Base-by-base conservation (phyloP, 2,888 invertebrate genomes). In the Molorchus minor region DNA sequence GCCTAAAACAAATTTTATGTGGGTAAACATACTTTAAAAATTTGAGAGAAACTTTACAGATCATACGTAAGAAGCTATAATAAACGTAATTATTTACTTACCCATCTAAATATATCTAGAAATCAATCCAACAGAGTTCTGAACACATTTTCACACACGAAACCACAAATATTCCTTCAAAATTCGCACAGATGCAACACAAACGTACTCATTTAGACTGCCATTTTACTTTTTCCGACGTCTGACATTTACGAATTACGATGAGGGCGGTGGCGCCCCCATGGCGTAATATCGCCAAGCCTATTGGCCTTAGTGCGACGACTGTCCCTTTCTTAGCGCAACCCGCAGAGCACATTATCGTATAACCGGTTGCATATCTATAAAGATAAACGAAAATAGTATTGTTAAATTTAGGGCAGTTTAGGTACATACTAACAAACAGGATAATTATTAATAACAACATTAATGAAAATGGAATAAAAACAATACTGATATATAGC, bases 101-200 rank as follows among this genome's bases (percentile, higher is more conserved):
- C 65, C 58, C 47, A 44, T 21, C n/a, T 35, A 29, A 41, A 56
- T 55, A 36, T 40, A 44, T 25, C 43, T 44, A 56, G 21, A 56
- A 35, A 52, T 25, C 56, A 46, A 56, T 49, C 52, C 35, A 25
- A 51, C 7, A 38, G 45, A 53, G 30, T 56, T 62, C 38, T 30
- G 43, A 49, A 29, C 60, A 58, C 62, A 62, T 52, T 56, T 59
- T 59, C 62, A 58, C 62, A 62, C 58, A 62, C 58, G 46, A 56
- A 56, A 60, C 36, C 47, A 33, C 52, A 20, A 36, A 54, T 54
- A 54, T 49, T 58, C 52, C 36, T n/a, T 30, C 38, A 60, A 61
- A 55, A 58, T 61, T 51, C 52, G 41, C 64, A 67, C 69, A 69
- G 66, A 67, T 66, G 67, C 61, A 68, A 44, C 58, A 65, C 61